A percentile compares a stretch with the other conserved stretches of the same genome.
These are phyloP conservation scores for Calycopis cecrops DNA, from an alignment of 1,140 invertebrate genomes.

Conservation along the genomic window DNA sequence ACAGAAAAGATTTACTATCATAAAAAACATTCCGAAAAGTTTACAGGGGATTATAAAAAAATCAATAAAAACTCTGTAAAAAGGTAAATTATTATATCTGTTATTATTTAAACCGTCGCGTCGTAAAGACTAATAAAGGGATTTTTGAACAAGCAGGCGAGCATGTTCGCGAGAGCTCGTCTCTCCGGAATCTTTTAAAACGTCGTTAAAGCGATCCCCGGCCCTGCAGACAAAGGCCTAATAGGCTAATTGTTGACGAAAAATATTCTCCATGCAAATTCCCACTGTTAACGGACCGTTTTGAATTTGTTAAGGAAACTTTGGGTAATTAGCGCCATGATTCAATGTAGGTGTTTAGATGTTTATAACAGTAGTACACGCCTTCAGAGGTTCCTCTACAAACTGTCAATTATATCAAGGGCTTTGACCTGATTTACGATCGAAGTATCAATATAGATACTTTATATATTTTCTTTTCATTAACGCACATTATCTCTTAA, in stretches of 20 bases:
- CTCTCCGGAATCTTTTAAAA: slow-evolving; percentile 68
- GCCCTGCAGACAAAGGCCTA: slow-evolving; percentile 60
- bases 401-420: too few species aligned
- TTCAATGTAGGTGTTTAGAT: slow-evolving; percentile 27
- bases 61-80: background rate
- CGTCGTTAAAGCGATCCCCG: slow-evolving; percentile 67
- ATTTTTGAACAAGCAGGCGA: slow-evolving; percentile 63
- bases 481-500: too few species aligned
- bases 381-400: slow-evolving; percentile 4
- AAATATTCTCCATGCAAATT: slow-evolving; percentile 72
- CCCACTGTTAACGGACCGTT: slow-evolving; percentile 65
- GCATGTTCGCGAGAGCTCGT: slow-evolving; percentile 63
- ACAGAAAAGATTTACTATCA: slow-evolving; percentile 9
- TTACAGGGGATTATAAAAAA: slow-evolving; percentile 19
- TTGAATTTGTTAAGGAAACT: slow-evolving; percentile 61
- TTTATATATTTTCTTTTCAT: too few species aligned
- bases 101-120: slow-evolving; percentile 67
- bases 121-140: slow-evolving; percentile 71
- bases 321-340: slow-evolving; percentile 50
- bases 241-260: slow-evolving; percentile 70
- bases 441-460: too few species aligned
- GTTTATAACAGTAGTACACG: slow-evolving; percentile 21
- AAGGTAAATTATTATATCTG: slow-evolving; percentile 66
- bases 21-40: slow-evolving; percentile 12
- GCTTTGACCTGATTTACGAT: too few species aligned